Percentiles rank a stretch among this genome's conserved stretches.
Conservation (phyloP, 2,888 invertebrate genomes). For the Ctena decussata region DNA sequence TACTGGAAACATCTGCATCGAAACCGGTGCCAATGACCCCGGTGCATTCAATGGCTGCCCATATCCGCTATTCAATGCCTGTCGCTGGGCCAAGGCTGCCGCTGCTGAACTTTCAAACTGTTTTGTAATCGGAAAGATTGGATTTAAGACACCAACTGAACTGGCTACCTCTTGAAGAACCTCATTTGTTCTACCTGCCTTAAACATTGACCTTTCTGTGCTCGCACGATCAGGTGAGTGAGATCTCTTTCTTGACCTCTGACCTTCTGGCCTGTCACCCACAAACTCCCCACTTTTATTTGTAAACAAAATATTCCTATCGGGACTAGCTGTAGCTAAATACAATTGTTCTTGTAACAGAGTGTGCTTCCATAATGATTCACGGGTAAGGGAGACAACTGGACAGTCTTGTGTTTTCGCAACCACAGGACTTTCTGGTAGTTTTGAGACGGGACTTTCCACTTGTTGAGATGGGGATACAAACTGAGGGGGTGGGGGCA, state of each 20-base stretch:
- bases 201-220: conserved; percentile 20
- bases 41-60: background rate
- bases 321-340: conserved; percentile 72
- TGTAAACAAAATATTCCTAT: conserved; percentile 61
- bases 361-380: conserved; percentile 73
- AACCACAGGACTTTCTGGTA: conserved; percentile 25
- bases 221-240: conserved; percentile 61
- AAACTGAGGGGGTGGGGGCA: conserved; percentile 10
- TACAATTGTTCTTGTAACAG: conserved; percentile 74
- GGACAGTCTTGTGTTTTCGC: conserved; percentile 34
- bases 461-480: background rate
- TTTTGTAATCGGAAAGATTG: conserved; percentile 45
- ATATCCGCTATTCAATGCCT: background rate
- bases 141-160: conserved; percentile 42
- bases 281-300: conserved; percentile 48
- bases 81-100: background rate
- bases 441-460: background rate
- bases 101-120: background rate
- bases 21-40: conserved; percentile 23
- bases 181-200: conserved; percentile 45
- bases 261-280: conserved; percentile 8
- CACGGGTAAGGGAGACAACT: conserved; percentile 71
- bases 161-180: conserved; percentile 8
- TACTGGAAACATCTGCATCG: conserved; percentile 59
- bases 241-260: conserved; percentile 28